Conservation (phyloP, 2,888 invertebrate genomes). For the Cataglyphis rosenhaueri region DNA sequence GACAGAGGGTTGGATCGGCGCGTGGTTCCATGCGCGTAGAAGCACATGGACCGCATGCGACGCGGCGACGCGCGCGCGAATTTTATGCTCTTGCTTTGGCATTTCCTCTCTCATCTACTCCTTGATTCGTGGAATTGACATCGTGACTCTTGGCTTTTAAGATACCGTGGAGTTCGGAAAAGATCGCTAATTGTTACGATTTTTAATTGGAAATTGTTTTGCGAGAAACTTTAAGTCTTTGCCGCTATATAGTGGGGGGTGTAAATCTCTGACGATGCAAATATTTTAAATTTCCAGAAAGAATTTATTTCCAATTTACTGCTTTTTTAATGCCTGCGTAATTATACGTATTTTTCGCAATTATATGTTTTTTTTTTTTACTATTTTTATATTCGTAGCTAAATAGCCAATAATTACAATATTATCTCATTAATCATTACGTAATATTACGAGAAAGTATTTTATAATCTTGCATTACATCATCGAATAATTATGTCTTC, state of each 20-base stretch:
- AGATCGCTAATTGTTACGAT: slow-evolving; percentile 24
- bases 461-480: not conserved
- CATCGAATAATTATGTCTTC: slow-evolving; percentile 58
- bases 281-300: not conserved
- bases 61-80: slow-evolving; percentile 27
- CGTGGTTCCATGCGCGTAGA: slow-evolving; percentile 77
- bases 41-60: slow-evolving; percentile 33
- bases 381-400: not conserved
- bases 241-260: not conserved
- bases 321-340: not conserved
- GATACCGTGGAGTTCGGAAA: not conserved
- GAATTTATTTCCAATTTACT: not conserved
- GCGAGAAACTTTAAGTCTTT: not conserved
- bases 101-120: slow-evolving; percentile 6
- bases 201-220: slow-evolving; percentile 39
- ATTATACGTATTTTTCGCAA: not conserved
- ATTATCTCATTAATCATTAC: slow-evolving; percentile 11
- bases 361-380: not conserved
- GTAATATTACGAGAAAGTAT: not conserved
- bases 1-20: slow-evolving; percentile 83
- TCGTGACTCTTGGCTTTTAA: slow-evolving; percentile 28
- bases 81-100: slow-evolving; percentile 45
- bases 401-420: not conserved
- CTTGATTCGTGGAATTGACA: slow-evolving; percentile 18
- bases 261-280: not conserved